Evolutionary conservation across 2,888 invertebrate genomes (phyloP), one percentile per base, ranked within the genome.

Genomic region (Hydropsyche betteni): DNA sequence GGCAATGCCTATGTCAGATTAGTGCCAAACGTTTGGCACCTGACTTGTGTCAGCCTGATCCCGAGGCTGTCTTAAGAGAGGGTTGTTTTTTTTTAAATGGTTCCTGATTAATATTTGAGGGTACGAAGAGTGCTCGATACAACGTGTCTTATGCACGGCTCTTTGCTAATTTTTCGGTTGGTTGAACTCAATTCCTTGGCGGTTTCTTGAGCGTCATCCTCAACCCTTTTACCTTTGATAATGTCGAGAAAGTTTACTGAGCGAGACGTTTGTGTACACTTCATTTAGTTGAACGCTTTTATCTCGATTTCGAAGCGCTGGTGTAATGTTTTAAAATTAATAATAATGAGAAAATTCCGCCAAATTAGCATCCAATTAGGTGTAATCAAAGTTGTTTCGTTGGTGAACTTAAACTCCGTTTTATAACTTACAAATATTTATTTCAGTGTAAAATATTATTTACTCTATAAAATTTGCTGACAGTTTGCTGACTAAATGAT

Each of bases 81-180:
- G 24, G 24, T 24, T 24, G 24, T 24, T 24, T 24, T 24, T n/a
- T 7, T 68, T 12, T 8, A 36, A 68, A 36, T 2, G 12, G 6
- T 44, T n/a, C 12, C 55, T 50, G 64, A 71, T 76, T 55, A 78
- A 75, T 78, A 64, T 74, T 76, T 78, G 50, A 76, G 53, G 38
- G 50, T 16, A 69, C 14, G 16, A 51, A 51, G 14, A 7, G 36
- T 14, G 52, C 69, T 68, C 64, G 68, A 77, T 76, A 69, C 75
- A 36, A 76, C 74, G 74, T 78, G 78, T 78, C 76, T 78, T 14
- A 72, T 74, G 73, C 76, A 76, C 69, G 36, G 36, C 73, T 69
- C 77, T 78, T 77, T 75, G 71, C 24, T 73, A 79, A 79, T 79
- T 79, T 79, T 69, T 73, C 73, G 76, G 72, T 76, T 77, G 77